Conservation (phyloP, 2,888 invertebrate genomes). For the Sinohyriopsis cumingii region DNA sequence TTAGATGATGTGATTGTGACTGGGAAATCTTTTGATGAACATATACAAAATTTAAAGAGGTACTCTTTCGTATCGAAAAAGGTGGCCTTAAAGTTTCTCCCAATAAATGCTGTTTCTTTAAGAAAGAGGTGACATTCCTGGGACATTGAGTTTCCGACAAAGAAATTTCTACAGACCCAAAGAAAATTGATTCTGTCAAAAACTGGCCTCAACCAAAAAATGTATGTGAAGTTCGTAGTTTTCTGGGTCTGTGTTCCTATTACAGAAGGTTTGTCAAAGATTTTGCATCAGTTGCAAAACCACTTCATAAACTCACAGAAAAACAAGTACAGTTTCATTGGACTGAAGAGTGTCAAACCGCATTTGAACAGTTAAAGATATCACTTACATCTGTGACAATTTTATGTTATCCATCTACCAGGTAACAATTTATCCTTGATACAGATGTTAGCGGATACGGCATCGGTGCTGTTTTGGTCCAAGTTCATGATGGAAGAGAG, state of each 20-base stretch:
- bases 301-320: constrained; percentile 25
- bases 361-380: constrained; percentile 1
- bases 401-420: constrained; percentile 4
- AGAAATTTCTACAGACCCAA: no score
- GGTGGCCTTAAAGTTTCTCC: constrained; percentile 3
- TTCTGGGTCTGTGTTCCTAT: constrained; percentile 5
- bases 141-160: no score
- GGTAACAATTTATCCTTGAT: not conserved
- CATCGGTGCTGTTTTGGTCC: not conserved
- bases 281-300: constrained; percentile 34
- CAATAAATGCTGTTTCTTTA: constrained; percentile 2
- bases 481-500: constrained; percentile 1
- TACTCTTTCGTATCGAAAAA: not conserved
- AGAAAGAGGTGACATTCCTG: no score
- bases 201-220: not conserved
- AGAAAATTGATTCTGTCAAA: constrained; percentile 1
- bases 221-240: constrained; percentile 1
- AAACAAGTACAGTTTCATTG: constrained; percentile 1
- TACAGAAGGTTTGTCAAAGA: constrained; percentile 21
- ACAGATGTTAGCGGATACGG: constrained; percentile 1
- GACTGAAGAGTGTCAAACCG: not conserved
- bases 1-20: no score
- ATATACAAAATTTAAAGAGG: not conserved
- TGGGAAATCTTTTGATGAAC: constrained; percentile 1
- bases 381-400: not conserved